Base-by-base conservation (phyloP, 2,797 vertebrate genomes). In the Lagodon rhomboides region DNA sequence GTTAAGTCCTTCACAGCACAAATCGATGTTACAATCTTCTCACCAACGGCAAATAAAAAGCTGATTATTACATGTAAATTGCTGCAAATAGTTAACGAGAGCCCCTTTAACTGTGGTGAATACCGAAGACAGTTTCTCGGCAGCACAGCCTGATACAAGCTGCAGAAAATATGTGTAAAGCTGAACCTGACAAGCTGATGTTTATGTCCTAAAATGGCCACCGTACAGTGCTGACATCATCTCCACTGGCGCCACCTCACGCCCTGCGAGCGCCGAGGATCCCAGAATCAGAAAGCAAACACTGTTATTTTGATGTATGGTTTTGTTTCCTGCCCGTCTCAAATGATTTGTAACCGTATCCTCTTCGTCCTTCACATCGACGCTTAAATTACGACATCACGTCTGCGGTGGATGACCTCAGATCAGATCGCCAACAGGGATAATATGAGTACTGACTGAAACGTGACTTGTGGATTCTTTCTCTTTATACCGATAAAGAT, bases 301-400 rank as follows among this genome's bases (percentile, higher is more conserved):
- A 9, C 34, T 34, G 1, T 30, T 30, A 30, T 30, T 30, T 30
- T 30, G 3, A 30, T 30, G 30, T 6, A 13, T 15, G 3, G 13
- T 34, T 68, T n/a, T 55, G 12, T 58, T 27, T 25, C 7, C 38
- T 25, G 3, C 56, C 50, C 5, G 5, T 20, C 23, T 12, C 16
- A 23, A 38, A 59, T 3, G 1, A 6, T 70, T 50, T 18, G 6
- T 3, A 17, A 16, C 18, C 12, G 49, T 18, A 41, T 67, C 55
- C 13, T 61, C 64, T 46, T 18, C 46, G 54, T 59, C 66, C 66
- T 68, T 51, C 59, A 68, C 49, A 4, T 11, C 17, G 7, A 50
- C 17, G 0, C 30, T 16, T 16, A 60, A n/a, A 55, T 4, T 0
- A 43, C 38, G 12, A 69, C 51, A 34, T 58, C 51, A 65, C 8